These are phyloP conservation scores for Lycopodina hypogea DNA, from an alignment of 37 sponge, comb jelly and placozoan species.

Conservation along the genomic window DNA sequence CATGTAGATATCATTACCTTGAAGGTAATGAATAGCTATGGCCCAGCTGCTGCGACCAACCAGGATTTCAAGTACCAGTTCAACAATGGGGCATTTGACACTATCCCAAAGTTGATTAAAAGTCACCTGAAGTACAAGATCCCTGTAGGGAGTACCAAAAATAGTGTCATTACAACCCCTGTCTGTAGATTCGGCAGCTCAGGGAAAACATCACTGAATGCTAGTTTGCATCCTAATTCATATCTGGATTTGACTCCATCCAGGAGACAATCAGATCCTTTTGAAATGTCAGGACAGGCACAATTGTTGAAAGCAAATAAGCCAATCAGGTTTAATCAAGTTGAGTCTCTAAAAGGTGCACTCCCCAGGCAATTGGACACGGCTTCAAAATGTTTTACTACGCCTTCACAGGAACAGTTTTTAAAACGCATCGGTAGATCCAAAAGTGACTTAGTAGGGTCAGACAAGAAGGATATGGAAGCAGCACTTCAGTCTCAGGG, in stretches of 20 bases:
- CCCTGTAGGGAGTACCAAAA: slow-evolving; percentile 40
- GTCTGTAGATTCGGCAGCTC: slow-evolving; percentile 25
- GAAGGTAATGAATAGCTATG: slow-evolving; percentile 37
- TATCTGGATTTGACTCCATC: background rate
- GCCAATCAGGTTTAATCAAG: background rate
- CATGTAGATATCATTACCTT: slow-evolving; percentile 47
- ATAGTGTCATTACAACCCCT: slow-evolving; percentile 47
- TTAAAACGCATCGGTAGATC: background rate
- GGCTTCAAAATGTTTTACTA: no score
- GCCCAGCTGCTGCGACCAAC: background rate
- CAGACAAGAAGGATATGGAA: background rate
- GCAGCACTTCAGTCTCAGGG: background rate
- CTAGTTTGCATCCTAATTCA: background rate
- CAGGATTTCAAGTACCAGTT: slow-evolving; percentile 60
- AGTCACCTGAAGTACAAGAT: slow-evolving; percentile 71
- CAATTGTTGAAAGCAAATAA: no score
- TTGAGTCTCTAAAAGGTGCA: background rate
- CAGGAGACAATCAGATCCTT: background rate
- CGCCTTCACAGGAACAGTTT: no score
- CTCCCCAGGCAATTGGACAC: background rate
- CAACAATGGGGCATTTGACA: slow-evolving; percentile 73
- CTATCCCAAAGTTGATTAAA: slow-evolving; percentile 68
- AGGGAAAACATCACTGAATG: background rate
- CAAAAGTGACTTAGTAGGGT: slow-evolving; percentile 31
- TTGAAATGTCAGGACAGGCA: background rate